Evolutionary conservation across 2,113 vertebrate genomes (phyloP).

Genomic region (Cavia porcellus): DNA sequence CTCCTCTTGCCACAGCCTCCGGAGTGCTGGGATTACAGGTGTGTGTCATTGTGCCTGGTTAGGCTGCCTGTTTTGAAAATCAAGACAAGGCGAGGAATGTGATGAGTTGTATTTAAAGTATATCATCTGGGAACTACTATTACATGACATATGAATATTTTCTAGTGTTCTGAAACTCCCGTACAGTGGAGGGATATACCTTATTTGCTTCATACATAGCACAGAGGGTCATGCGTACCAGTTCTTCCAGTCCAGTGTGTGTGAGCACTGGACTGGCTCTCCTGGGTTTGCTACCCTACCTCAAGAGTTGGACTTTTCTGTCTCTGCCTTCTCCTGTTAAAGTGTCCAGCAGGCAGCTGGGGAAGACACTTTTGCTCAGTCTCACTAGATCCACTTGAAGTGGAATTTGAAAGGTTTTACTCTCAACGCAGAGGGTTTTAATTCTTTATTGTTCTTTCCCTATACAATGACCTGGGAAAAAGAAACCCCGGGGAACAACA

Average conservation of each 20-base stretch:
- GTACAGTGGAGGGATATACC: neutral
- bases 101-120: neutral
- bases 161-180: conserved; percentile 28
- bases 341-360: neutral
- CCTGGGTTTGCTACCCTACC: neutral
- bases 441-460: neutral
- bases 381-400: neutral
- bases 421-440: conserved; percentile 8
- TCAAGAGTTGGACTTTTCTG: neutral
- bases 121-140: neutral
- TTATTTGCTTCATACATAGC: neutral
- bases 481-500: neutral
- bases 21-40: no score
- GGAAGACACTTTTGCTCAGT: neutral
- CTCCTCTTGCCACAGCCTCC: no score
- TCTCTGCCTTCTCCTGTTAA: neutral
- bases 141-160: neutral
- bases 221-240: neutral
- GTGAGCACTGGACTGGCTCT: neutral
- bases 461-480: neutral
- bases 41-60: no score
- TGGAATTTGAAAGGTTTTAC: neutral
- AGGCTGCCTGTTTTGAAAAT: neutral
- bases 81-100: conserved; percentile 30
- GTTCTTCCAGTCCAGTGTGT: neutral